Base-by-base conservation (phyloP, 2,888 invertebrate species). In the Amphipoea oculea region DNA sequence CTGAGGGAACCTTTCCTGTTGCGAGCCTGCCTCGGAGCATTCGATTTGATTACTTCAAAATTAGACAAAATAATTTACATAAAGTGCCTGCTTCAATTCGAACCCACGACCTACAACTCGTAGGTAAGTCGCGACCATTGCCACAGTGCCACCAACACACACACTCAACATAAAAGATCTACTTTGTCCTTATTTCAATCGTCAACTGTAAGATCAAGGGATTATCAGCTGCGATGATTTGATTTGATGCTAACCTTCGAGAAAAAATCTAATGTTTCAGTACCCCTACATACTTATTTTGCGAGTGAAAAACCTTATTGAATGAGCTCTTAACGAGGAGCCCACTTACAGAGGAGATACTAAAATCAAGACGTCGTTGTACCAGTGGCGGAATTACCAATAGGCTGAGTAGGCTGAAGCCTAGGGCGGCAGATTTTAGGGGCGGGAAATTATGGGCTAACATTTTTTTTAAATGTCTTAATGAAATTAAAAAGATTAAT, bases 1-100 rank as follows among this genome's bases (percentile, higher is more conserved):
- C 98, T 98, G n/a, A 99, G 96, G 0, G 98, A 98, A 73, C 98
- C 98, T 92, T 98, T 98, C 70, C 98, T 96, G 89, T 98, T 98
- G 17, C 98, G 96, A 72, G 97, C 97, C 90, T 97, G 97, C 89
- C 97, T 97, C 29, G 97, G 96, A n/a, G 97, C 97, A 65, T 97
- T 97, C 0, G 97, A 97, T 89, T 98, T 98, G 70, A 97, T 97
- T 0, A 97, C 91, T 92, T 98, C 98, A 5, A 97, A 93, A 78
- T 97, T 97, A 9, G 97, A 45, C 11, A 11, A 45, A 45, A 45
- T 45, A 45, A 45, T 45, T 45, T 11, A 45, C 45, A 45, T 11
- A 45, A 11, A 45, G 45, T 45, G 9, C 9, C 45, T 9, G 45
- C 9, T 45, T 45, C 45, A 45, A 0, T 45, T 45, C 45, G 9